These are phyloP conservation scores for Trinorchestia longiramus DNA, from an alignment of 1,140 invertebrate genomes.

Conservation along the genomic window DNA sequence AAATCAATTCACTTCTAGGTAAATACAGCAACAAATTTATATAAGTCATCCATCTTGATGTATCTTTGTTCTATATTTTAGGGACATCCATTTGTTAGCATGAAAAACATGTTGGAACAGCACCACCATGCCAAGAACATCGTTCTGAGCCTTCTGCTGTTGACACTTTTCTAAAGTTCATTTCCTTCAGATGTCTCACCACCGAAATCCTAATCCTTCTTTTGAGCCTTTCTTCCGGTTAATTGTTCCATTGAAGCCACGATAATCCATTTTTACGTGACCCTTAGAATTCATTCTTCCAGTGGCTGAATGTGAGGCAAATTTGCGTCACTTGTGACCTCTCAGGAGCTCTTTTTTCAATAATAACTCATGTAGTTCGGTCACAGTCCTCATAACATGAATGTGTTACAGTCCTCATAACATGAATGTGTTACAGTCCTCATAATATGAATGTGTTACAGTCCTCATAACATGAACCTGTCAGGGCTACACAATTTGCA, in stretches of 20 bases:
- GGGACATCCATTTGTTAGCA: not conserved
- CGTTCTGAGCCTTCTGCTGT: not conserved
- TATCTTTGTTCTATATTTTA: not conserved
- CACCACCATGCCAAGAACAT: not conserved
- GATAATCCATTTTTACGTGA: conserved; percentile 37
- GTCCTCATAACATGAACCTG: not conserved
- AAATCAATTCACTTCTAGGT: not conserved
- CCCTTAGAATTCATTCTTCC: not conserved
- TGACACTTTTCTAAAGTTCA: not conserved
- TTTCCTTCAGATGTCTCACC: conserved; percentile 8
- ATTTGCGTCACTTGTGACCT: not conserved
- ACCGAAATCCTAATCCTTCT: conserved; percentile 30
- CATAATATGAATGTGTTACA: not conserved
- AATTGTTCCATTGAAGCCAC: conserved; percentile 38
- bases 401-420: not conserved
- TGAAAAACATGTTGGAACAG: not conserved
- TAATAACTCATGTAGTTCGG: not conserved
- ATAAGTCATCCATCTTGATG: not conserved
- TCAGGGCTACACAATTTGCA: not conserved
- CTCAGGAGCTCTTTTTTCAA: not conserved
- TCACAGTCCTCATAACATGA: not conserved
- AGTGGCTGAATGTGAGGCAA: not conserved
- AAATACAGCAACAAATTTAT: not conserved
- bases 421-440: not conserved
- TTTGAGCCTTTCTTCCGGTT: conserved; percentile 21